A percentile compares a stretch with the other conserved stretches of the same genome.
Evolutionary conservation across 2,797 vertebrate species (phyloP).

Genomic region (Setipinna tenuifilis): DNA sequence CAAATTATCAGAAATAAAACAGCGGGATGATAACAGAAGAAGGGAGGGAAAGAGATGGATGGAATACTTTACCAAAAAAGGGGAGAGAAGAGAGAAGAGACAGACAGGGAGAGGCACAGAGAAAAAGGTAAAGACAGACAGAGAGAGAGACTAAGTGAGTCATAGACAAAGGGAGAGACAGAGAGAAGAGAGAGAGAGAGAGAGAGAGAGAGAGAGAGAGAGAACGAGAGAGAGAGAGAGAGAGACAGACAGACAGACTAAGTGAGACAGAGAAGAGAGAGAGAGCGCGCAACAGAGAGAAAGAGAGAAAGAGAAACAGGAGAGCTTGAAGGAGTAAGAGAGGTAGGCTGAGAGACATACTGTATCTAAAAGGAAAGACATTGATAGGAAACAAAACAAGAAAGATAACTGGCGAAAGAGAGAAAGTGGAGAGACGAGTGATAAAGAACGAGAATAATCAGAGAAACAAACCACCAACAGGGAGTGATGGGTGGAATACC

Average conservation of each 20-base stretch:
- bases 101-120: neutral
- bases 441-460: neutral
- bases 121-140: neutral
- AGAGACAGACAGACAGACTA: no score
- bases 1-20: neutral
- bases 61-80: constrained; percentile 10
- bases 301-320: neutral
- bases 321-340: neutral
- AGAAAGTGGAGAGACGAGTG: neutral
- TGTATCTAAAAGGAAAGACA: no score
- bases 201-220: no score
- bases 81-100: neutral
- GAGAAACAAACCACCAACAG: neutral
- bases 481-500: constrained; percentile 1
- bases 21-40: neutral
- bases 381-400: neutral
- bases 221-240: no score
- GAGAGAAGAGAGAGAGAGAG: neutral
- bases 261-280: neutral
- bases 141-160: neutral
- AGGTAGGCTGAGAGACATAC: neutral
- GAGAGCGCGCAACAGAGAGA: neutral
- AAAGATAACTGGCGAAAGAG: neutral
- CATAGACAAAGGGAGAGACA: no score
- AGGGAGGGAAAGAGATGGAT: neutral